Percentiles rank a stretch among this genome's conserved stretches.
These are phyloP conservation scores for Anticlea derivata DNA, from an alignment of 2,888 invertebrate species.

Conservation along the genomic window DNA sequence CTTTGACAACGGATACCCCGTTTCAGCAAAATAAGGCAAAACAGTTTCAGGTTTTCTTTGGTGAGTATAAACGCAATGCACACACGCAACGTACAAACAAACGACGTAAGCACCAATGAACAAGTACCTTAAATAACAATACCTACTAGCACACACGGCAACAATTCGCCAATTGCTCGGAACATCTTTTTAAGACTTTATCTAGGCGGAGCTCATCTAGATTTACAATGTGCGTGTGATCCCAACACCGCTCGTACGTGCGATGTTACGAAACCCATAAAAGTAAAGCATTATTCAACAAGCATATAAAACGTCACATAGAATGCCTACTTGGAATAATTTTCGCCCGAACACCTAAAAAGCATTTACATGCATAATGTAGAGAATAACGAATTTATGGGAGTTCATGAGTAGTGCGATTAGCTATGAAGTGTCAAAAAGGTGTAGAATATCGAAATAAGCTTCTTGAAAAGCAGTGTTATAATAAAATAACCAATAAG, in stretches of 20 bases:
- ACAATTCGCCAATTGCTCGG: no score
- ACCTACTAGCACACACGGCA: no score
- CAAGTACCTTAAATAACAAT: no score
- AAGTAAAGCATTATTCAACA: conserved; percentile 79
- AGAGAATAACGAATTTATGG: conserved; percentile 59
- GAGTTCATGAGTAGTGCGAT: conserved; percentile 48
- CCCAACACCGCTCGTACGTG: conserved; percentile 36
- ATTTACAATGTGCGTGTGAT: conserved; percentile 27
- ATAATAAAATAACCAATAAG: no score
- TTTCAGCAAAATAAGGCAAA: no score
- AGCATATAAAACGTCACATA: conserved; percentile 67
- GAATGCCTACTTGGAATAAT: conserved; percentile 77
- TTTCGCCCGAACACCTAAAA: conserved; percentile 65
- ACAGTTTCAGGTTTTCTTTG: no score
- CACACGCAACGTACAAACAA: no score
- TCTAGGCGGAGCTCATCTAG: conserved; percentile 30
- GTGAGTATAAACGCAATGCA: no score
- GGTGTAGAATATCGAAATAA: no score
- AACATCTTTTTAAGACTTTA: background rate
- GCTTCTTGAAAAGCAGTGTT: no score
- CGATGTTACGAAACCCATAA: conserved; percentile 62
- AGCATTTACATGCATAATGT: conserved; percentile 69
- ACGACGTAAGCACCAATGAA: no score
- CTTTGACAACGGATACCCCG: no score
- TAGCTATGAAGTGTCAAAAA: conserved; percentile 24